Base-by-base conservation (phyloP, 1,140 invertebrate genomes). In the Leptonema lineaticorne region DNA sequence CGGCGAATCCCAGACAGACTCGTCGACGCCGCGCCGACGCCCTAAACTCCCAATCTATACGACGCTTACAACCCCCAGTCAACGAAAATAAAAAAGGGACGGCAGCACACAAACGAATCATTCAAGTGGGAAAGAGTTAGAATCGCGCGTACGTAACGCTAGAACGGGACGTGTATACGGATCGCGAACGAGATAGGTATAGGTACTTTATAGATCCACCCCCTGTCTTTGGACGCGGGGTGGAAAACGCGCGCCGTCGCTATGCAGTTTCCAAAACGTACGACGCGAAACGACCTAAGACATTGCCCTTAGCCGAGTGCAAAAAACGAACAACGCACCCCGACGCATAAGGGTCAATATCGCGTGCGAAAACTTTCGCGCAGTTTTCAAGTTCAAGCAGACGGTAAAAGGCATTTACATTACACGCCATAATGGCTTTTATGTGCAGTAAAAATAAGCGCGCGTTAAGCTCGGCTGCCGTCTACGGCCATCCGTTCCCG, bases 371-470 rank as follows among this genome's bases (percentile, higher is more conserved):
- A n/a, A n/a, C n/a, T n/a, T n/a, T n/a, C n/a, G 53, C 20, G 60
- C 69, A 63, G 66, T 50, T 41, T 70, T 73, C 69, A 70, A 73
- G 69, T 70, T 69, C 68, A 73, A 68, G 53, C 68, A 63, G 67
- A 69, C 70, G 66, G 70, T 69, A 72, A 72, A 72, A 72, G 70
- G 70, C 70, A 67, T 71, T 71, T 69, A 72, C 66, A 72, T 72
- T 72, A 72, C 70, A 72, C 70, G 70, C 70, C 67, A 72, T 72
- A 72, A 72, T 72, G 70, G 64, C 70, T 72, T 72, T 72, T 72
- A 72, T 72, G 70, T 62, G 70, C 70, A 69, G 41, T 72, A 69
- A 72, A 72, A 72, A 69, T 69, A 72, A 72, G 70, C 69, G 50
- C 33, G 65, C 30, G 45, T 30, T 37, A 41, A 53, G 59, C 37